phyloP scores from a whole-genome alignment of 1,140 invertebrate species.

The Psilanteris sp. region DNA sequence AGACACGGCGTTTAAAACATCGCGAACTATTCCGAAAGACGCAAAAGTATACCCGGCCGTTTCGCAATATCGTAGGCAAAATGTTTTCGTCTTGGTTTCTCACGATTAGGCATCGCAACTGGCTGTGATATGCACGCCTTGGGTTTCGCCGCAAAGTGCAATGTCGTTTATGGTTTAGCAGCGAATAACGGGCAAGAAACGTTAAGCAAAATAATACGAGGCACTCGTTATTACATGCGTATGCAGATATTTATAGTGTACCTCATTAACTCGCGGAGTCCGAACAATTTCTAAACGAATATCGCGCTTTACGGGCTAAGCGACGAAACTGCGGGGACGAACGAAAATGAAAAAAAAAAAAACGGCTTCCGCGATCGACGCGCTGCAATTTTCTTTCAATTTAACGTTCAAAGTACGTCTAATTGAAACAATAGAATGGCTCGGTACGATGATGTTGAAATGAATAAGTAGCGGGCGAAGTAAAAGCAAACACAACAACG shows the following conservation, averaged over 20 bases:
- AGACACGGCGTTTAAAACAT: background rate
- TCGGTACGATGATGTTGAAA: constrained; percentile 43
- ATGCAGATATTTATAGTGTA: constrained; percentile 44
- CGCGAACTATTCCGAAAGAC: background rate
- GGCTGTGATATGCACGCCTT: constrained; percentile 64
- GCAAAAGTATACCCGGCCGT: constrained; percentile 20
- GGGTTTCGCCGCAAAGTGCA: constrained; percentile 67
- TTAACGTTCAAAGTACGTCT: constrained; percentile 22
- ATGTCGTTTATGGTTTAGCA: constrained; percentile 70
- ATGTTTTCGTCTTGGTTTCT: constrained; percentile 49
- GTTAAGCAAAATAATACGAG: constrained; percentile 67
- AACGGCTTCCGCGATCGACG: constrained; percentile 8
- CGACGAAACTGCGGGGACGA: background rate
- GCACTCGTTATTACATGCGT: constrained; percentile 61
- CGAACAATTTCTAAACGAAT: constrained; percentile 20
- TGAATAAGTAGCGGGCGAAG: constrained; percentile 68
- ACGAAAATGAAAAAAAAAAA: background rate
- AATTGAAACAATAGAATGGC: constrained; percentile 44
- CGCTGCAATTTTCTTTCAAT: constrained; percentile 23
- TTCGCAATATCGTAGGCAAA: constrained; percentile 27
- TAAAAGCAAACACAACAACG: constrained; percentile 55
- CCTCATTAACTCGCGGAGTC: constrained; percentile 33
- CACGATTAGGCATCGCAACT: constrained; percentile 63
- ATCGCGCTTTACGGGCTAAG: background rate
- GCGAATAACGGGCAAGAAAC: constrained; percentile 66